Conservation (phyloP, 92 coral and sea anemone genomes). For the Epizoanthus rinbou region DNA sequence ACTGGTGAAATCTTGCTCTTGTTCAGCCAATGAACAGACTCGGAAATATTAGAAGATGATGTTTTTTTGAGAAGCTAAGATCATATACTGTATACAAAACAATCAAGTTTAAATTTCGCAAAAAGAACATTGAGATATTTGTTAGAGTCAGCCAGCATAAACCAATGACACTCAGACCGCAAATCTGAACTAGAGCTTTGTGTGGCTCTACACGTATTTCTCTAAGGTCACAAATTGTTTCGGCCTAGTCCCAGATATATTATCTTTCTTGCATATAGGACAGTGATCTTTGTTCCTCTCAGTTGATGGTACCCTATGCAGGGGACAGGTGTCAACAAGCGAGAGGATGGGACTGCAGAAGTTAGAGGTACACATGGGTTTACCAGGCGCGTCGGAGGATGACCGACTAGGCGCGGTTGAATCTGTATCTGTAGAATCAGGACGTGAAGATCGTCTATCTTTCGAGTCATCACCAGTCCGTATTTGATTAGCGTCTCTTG, state of each 20-base stretch:
- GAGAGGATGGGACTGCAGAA: constrained; percentile 90
- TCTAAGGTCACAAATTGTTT: constrained; percentile 55
- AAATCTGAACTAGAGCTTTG: no score
- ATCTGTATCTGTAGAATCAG: constrained; percentile 22
- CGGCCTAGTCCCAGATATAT: constrained; percentile 47
- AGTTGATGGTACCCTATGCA: constrained; percentile 61
- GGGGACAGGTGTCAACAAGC: constrained; percentile 76
- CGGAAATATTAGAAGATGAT: no score
- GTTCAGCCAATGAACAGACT: no score
- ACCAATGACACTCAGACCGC: no score
- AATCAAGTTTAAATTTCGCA: no score
- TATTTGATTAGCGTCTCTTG: neutral
- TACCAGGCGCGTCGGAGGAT: constrained; percentile 49
- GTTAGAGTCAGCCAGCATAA: no score
- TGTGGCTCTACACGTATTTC: constrained; percentile 55
- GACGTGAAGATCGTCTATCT: neutral
- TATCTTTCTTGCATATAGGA: constrained; percentile 77
- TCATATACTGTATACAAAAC: no score
- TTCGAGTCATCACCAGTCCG: constrained; percentile 6
- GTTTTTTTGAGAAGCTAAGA: no score
- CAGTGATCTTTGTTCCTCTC: constrained; percentile 64
- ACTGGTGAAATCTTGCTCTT: no score
- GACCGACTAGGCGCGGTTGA: constrained; percentile 41
- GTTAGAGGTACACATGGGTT: constrained; percentile 68
- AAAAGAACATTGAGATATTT: no score